Base-by-base conservation (phyloP, 2,113 vertebrate genomes). In the Hyperopisus bebe region DNA sequence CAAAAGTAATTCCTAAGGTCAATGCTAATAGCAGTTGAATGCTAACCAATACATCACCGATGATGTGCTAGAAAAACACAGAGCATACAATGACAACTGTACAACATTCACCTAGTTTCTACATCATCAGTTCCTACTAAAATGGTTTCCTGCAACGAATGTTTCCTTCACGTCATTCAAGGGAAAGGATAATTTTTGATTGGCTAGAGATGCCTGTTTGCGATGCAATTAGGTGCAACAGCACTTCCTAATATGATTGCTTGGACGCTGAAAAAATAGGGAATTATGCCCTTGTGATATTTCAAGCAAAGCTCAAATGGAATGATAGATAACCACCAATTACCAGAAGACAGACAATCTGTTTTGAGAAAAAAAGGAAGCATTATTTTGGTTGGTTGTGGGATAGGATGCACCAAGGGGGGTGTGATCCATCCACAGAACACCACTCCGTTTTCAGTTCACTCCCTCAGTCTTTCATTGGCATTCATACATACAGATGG, bases 301-400 rank as follows among this genome's bases (percentile, higher is more conserved):
- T 47, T 7, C 48, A 87, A 86, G 85, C 85, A 87, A 39, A 87
- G 50, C 27, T 51, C 50, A 39, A 48, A 86, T 87, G 85, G 85
- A 87, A 87, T 87, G 85, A 53, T 86, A 27, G 13, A 44, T 86
- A 87, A 51, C 31, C 31, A 27, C 48, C 48, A 35, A 51, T 7
- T 48, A 47, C 48, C 15, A 35, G 31, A 87, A 35, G 50, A 55
- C 48, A 53, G 39, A 42, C 48, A 19, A 55, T 50, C 21, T 48
- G 24, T 44, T 84, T n/a, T 83, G 15, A 15, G 31, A 51, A 86
- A 86, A 47, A 50, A 86, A 83, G 9, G 42, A 84, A 46, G 35
- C 44, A 21, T 19, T 42, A 47, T 10, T 24, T 84, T 24, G 21
- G 44, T 42, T n/a, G 39, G 10, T 46, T 39, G 85, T 53, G 47